phyloP scores from a whole-genome alignment of 2,113 vertebrate genomes.

The Nothobranchius kuhntae region DNA sequence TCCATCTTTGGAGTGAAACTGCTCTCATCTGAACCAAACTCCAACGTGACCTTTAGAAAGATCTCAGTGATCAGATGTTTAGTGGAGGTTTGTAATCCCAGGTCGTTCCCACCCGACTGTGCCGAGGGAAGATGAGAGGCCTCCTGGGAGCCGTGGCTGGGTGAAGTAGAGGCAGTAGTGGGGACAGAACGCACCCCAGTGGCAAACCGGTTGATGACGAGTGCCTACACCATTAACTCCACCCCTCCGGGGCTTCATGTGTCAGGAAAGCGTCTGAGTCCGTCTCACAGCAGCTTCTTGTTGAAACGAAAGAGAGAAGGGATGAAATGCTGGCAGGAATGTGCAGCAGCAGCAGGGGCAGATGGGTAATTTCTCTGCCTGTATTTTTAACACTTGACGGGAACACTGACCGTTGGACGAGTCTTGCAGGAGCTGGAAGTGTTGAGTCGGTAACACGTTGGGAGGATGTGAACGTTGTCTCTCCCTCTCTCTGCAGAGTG shows the following conservation, averaged over 20 bases:
- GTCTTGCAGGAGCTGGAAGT: constrained; percentile 1
- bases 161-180: constrained; percentile 22
- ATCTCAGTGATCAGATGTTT: background rate
- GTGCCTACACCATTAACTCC: constrained; percentile 32
- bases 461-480: constrained; percentile 32
- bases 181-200: constrained; percentile 28
- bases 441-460: constrained; percentile 28
- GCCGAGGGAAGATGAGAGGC: background rate
- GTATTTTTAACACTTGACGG: constrained; percentile 47
- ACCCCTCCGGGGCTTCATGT: constrained; percentile 23
- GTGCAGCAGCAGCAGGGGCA: constrained; percentile 3
- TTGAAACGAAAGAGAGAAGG: background rate
- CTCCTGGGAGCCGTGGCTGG: background rate
- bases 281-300: background rate
- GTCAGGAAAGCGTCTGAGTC: constrained; percentile 9
- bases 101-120: background rate
- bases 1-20: too few species aligned
- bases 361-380: constrained; percentile 23
- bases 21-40: background rate
- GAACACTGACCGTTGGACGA: constrained; percentile 32
- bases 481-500: constrained; percentile 84
- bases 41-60: constrained; percentile 10
- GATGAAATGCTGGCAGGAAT: background rate
- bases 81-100: constrained; percentile 5
- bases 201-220: constrained; percentile 19